Base-by-base conservation (phyloP, 2,113 vertebrate species). In the Polypterus senegalus region DNA sequence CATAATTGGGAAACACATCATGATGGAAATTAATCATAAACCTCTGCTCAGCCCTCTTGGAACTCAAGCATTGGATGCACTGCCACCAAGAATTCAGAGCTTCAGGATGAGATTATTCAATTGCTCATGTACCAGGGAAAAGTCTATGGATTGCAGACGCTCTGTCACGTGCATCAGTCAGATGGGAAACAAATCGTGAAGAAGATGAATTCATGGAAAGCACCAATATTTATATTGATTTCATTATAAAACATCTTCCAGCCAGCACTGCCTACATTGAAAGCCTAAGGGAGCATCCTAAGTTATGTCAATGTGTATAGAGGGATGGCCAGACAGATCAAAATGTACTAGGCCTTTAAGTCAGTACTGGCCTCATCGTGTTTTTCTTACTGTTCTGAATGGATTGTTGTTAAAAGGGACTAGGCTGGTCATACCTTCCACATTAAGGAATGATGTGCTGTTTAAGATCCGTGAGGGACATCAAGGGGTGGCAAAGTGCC, bases 401-500 rank as follows among this genome's bases (percentile, higher is more conserved):
- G 54, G 54, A 9, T 27, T 70, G 7, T 8, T 70, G n/a, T 7
- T 70, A 6, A 66, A 61, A 46, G 57, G 55, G 0, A 46, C 57
- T 46, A 3, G 11, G 3, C 58, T 73, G 1, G 55, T 63, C 0
- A 68, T 68, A 5, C 64, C 49, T 4, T 49, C 58, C 53, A 9
- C 7, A 1, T 57, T 66, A 62, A 9, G 48, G 9, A 69, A 67
- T 0, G 3, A 54, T 1, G 27, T 71, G 6, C 44, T 63, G 5
- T 44, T 43, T 2, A 66, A 27, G 10, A 6, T 56, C 54, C 54
- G 5, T 56, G 10, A 56, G 6, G 11, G 9, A 27, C 54, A 5
- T 5, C 54, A 56, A 10, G 5, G 6, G 3, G 43, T 6, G 10
- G 54, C 43, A 10, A 55, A 55, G 54, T 56, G 54, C 54, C 3